These are phyloP conservation scores for Cryptus viduatorius DNA, from an alignment of 2,888 invertebrate genomes.

Conservation along the genomic window DNA sequence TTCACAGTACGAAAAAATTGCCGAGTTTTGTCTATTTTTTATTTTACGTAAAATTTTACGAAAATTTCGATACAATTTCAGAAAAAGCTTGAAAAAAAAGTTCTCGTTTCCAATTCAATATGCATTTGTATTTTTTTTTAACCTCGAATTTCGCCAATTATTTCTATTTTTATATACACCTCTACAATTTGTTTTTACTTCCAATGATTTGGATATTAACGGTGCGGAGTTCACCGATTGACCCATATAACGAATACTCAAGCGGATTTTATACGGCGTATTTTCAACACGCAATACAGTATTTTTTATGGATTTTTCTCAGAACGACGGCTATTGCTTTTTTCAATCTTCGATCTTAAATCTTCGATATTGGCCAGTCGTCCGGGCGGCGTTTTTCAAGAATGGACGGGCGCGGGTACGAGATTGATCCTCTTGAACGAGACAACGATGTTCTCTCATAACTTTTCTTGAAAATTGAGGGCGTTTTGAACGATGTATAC, in stretches of 20 bases:
- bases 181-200: not conserved
- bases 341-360: conserved; percentile 6
- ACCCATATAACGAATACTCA: not conserved
- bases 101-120: too few relatives aligned
- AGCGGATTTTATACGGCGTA: not conserved
- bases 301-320: not conserved
- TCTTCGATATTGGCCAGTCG: conserved; percentile 13
- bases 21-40: too few relatives aligned
- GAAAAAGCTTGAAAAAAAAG: too few relatives aligned
- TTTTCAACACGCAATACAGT: not conserved
- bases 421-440: conserved; percentile 20
- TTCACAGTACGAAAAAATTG: too few relatives aligned
- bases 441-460: conserved; percentile 27
- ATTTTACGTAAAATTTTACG: too few relatives aligned
- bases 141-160: too few relatives aligned
- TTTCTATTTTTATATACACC: too few relatives aligned
- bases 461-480: conserved; percentile 45
- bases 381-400: not conserved
- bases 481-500: conserved; percentile 27
- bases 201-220: not conserved
- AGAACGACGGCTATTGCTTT: not conserved
- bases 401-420: not conserved
- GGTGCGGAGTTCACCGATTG: not conserved
- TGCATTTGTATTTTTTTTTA: not conserved
- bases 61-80: too few relatives aligned